Evolutionary conservation across 2,113 vertebrate genomes (phyloP), one percentile per base, ranked within the genome.

Genomic region (Catharus fuscescens): DNA sequence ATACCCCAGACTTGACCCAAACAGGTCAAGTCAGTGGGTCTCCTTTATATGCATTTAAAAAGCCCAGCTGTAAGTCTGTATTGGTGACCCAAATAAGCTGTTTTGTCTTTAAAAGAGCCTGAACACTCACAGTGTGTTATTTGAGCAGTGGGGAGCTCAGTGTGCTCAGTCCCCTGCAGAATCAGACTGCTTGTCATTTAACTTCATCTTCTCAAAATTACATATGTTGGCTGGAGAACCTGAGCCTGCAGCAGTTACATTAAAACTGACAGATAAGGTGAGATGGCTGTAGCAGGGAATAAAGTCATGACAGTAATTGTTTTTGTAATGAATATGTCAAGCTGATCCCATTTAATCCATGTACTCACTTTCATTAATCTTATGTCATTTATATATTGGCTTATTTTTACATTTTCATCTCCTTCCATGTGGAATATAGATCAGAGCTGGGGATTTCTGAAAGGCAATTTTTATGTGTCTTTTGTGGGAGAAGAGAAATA

Each of bases 371-470:
- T 93, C 74, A 82, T 90, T 92, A 80, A 40, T 88, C 91, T 24
- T 84, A 34, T 67, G 60, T 73, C 60, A 74, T 83, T 94, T 80
- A 66, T 73, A 6, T 69, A 65, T 65, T 65, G 48, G 66, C 73
- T 94, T 87, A 79, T 79, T 94, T 95, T 90, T 92, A 77, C 45
- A 36, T 86, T 90, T 95, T 80, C 44, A 36, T 28, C 6, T 88
- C 42, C 28, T 84, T 95, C 48, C 50, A 40, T 0, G 3, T 92
- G 65, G 48, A 92, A 34, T 44, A 14, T 19, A 29, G 76, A 53
- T 92, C 59, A 86, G 79, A 77, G 54, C 25, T 86, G 56, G 38
- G 53, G 61, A 88, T 96, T 90, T 86, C 54, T 92, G 82, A 77
- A 93, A 64, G 48, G 83, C 67, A 77, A 23, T 81, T 93, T 84